Conservation (phyloP, 2,888 invertebrate species). For the Alviniconcha strummeri region DNA sequence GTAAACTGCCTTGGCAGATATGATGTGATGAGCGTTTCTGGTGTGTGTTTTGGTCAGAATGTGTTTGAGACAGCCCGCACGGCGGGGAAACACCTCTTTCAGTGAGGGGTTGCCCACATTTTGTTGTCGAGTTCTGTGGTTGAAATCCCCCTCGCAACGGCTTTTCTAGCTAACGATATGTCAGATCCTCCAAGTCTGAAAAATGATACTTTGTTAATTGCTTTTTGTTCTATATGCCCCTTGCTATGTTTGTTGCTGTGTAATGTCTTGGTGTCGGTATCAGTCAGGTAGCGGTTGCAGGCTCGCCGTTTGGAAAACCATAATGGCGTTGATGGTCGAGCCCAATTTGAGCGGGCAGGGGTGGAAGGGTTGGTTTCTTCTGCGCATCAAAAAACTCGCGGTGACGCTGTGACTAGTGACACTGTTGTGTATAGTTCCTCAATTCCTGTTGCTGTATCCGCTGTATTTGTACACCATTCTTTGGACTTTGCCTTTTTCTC, state of each 20-base stretch:
- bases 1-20: no score
- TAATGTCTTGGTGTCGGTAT: constrained; percentile 16
- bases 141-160: constrained; percentile 14
- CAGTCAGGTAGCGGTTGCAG: background rate
- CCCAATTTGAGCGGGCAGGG: constrained; percentile 28
- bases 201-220: no score
- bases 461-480: no score
- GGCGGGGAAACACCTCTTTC: constrained; percentile 35
- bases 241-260: no score
- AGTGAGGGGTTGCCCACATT: constrained; percentile 34
- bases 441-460: no score
- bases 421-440: no score
- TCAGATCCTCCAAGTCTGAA: background rate
- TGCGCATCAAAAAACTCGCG: constrained; percentile 21
- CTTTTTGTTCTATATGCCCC: no score
- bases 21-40: no score
- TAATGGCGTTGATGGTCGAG: constrained; percentile 41
- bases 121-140: constrained; percentile 25
- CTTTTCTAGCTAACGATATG: background rate
- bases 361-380: constrained; percentile 14
- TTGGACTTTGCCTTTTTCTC: no score
- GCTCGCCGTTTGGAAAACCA: constrained; percentile 34
- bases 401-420: no score
- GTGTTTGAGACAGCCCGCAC: background rate
- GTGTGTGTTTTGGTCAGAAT: no score